A percentile compares a stretch with the other conserved stretches of the same genome.
These are phyloP conservation scores for Porites cylindrica DNA, from an alignment of 92 coral and sea anemone species.

Conservation along the genomic window DNA sequence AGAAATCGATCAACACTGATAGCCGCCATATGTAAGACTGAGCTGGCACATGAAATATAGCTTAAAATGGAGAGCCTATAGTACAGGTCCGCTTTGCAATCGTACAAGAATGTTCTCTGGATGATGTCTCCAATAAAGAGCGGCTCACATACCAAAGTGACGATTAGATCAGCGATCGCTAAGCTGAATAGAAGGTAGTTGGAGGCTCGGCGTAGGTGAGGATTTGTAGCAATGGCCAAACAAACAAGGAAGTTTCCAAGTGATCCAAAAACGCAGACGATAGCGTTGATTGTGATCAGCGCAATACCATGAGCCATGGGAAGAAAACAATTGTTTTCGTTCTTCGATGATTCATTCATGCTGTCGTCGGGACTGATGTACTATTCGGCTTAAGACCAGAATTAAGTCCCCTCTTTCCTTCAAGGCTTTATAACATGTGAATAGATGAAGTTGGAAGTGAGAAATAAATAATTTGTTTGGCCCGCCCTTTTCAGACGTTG, in stretches of 20 bases:
- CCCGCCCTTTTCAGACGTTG: too few relatives aligned
- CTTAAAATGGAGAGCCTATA: conserved; percentile 5
- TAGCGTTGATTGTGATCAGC: conserved; percentile 18
- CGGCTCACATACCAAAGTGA: conserved; percentile 48
- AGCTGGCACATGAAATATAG: conserved; percentile 35
- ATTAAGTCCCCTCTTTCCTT: too few relatives aligned
- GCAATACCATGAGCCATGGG: conserved; percentile 16
- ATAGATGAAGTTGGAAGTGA: too few relatives aligned
- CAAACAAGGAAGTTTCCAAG: conserved; percentile 54
- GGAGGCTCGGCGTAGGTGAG: conserved; percentile 28
- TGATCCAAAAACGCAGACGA: conserved; percentile 39
- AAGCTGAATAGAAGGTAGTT: conserved; percentile 53
- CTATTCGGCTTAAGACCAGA: too few relatives aligned
- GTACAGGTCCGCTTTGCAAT: conserved; percentile 12
- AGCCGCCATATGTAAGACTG: conserved; percentile 43
- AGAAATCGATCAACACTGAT: conserved; percentile 48
- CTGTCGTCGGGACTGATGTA: too few relatives aligned
- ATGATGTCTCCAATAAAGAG: not conserved
- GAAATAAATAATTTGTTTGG: too few relatives aligned
- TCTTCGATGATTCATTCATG: too few relatives aligned
- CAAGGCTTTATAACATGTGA: too few relatives aligned
- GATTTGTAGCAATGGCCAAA: not conserved
- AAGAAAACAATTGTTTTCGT: not conserved
- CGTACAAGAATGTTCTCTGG: conserved; percentile 24
- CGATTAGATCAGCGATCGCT: conserved; percentile 51